Percentiles rank a stretch among this genome's conserved stretches.
Conservation (phyloP, 2,113 vertebrate species). For the Aythya baeri region DNA sequence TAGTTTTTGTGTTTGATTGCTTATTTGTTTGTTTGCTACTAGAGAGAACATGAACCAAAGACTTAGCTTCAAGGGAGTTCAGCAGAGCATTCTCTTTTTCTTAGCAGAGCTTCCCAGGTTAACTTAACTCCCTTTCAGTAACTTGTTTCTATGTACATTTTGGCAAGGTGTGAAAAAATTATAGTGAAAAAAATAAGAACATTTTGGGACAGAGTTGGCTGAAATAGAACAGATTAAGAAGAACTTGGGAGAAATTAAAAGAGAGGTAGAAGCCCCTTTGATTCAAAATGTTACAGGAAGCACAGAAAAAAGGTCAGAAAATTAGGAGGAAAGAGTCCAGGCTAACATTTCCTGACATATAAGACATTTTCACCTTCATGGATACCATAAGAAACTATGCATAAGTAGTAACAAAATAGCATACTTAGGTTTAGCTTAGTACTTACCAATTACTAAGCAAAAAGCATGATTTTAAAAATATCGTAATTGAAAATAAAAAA, state of each 20-base stretch:
- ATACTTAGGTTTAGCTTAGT: background rate
- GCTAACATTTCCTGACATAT: background rate
- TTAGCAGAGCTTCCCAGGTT: background rate
- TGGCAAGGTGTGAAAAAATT: background rate
- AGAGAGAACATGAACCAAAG: background rate
- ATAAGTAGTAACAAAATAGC: background rate
- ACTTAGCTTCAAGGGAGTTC: background rate
- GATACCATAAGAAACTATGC: background rate
- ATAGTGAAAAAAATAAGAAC: background rate
- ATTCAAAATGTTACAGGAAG: background rate
- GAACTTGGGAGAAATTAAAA: background rate
- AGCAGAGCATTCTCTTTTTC: background rate
- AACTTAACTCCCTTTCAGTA: background rate
- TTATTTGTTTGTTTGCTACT: background rate
- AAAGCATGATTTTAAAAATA: conserved; percentile 16
- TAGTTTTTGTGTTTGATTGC: background rate
- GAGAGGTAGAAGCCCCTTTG: background rate
- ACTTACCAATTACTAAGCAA: conserved; percentile 16
- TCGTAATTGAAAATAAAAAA: conserved; percentile 6
- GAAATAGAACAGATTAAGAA: background rate
- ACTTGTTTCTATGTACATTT: background rate
- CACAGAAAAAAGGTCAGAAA: background rate
- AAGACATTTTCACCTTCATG: background rate
- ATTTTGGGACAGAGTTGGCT: background rate
- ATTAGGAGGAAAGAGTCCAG: background rate